Evolutionary conservation across 2,888 invertebrate genomes (phyloP).

Genomic region (Tenodera sinensis): DNA sequence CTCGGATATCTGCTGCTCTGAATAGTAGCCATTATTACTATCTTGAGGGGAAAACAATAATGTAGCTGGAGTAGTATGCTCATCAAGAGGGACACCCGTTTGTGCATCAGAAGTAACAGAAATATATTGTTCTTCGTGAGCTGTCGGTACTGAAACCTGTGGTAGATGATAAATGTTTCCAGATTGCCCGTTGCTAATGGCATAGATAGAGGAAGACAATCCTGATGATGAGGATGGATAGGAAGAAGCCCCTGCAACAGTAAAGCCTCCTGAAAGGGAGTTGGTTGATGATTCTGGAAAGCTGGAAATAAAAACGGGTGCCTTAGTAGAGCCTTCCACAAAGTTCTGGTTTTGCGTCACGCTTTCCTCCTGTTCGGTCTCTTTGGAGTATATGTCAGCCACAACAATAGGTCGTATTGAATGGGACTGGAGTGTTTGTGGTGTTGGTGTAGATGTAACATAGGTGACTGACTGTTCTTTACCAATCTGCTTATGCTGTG

Average conservation of each 20-base stretch:
- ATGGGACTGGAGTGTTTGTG: not conserved
- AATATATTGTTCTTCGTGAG: not conserved
- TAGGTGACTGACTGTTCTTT: not conserved
- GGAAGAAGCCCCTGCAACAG: not conserved
- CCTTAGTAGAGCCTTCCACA: not conserved
- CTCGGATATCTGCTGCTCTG: not conserved
- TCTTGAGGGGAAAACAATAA: not conserved
- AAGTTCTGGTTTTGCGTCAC: not conserved
- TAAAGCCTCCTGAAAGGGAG: not conserved
- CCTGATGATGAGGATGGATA: not conserved
- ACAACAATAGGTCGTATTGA: conserved; percentile 33
- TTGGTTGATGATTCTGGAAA: not conserved
- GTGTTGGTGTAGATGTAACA: not conserved
- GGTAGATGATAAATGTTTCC: not conserved
- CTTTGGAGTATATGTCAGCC: conserved; percentile 11
- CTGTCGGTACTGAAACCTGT: not conserved
- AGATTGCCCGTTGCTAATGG: not conserved
- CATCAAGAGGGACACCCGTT: too few species aligned
- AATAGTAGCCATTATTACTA: not conserved
- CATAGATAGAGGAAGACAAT: not conserved
- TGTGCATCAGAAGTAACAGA: not conserved
- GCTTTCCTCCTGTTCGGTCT: not conserved
- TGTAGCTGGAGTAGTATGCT: not conserved
- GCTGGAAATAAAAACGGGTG: not conserved
- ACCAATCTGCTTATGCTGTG: not conserved